phyloP scores from a whole-genome alignment of 2,888 invertebrate genomes.

The Tenthredo scrophulariae region DNA sequence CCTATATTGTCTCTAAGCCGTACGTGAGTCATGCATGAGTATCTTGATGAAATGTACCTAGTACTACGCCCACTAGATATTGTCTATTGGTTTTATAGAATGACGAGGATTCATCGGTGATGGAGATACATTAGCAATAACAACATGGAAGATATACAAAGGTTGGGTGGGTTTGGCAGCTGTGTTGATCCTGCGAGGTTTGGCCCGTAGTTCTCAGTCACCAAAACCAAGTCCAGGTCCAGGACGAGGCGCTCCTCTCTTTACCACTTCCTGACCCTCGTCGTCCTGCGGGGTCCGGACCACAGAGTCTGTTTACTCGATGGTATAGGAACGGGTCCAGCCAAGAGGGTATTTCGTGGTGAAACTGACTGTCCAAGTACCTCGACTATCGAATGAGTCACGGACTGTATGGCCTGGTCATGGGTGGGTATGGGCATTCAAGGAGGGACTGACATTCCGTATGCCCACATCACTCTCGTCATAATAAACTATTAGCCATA shows the following conservation, averaged over 20 bases:
- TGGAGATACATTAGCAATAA: conserved; percentile 69
- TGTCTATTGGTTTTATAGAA: not conserved
- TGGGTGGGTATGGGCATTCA: conserved; percentile 7
- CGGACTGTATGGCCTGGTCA: not conserved
- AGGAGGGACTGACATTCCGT: conserved; percentile 38
- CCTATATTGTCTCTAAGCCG: not conserved
- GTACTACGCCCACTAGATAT: conserved; percentile 6
- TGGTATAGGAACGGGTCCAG: not conserved
- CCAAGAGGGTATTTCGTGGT: not conserved
- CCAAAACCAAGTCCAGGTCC: not conserved
- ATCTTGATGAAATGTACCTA: conserved; percentile 20
- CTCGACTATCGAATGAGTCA: conserved; percentile 33
- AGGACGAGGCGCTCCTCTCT: not conserved
- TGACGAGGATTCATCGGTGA: not conserved
- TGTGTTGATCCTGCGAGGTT: conserved; percentile 29
- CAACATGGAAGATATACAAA: conserved; percentile 63
- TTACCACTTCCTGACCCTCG: conserved; percentile 34
- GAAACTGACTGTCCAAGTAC: not conserved
- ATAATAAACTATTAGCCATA: not conserved
- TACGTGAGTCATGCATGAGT: conserved; percentile 11
- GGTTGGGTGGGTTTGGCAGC: conserved; percentile 24
- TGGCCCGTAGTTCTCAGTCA: not conserved
- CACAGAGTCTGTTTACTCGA: conserved; percentile 20
- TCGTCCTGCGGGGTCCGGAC: not conserved
- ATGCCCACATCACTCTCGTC: conserved; percentile 22